Evolutionary conservation across 35 echinoderm and acorn worm genomes (phyloP).

Genomic region (Patiria miniata): DNA sequence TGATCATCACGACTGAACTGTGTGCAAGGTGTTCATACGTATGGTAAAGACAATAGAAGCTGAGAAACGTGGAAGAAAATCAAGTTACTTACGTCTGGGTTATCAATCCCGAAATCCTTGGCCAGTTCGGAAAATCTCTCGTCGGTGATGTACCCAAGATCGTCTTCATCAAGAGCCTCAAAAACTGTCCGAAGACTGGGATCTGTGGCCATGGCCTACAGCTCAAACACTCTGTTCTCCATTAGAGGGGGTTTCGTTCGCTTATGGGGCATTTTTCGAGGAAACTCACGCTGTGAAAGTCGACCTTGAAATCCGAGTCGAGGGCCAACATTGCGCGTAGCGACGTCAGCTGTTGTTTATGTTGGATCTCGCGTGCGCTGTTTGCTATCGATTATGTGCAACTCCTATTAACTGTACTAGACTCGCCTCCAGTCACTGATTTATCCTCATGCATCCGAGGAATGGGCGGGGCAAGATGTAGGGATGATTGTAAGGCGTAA

Average conservation of each 20-base stretch:
- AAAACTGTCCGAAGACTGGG: slow-evolving; percentile 37
- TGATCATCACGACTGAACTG: no score
- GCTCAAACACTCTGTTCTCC: not conserved
- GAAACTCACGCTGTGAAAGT: not conserved
- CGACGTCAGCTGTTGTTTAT: slow-evolving; percentile 4
- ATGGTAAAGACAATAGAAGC: no score
- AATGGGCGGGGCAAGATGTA: no score
- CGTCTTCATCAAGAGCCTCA: slow-evolving; percentile 47
- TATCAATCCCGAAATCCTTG: not conserved
- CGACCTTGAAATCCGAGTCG: not conserved
- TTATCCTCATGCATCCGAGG: no score
- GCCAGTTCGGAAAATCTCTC: slow-evolving; percentile 40
- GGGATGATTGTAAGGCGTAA: no score
- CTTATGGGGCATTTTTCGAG: not conserved
- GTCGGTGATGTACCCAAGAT: slow-evolving; percentile 26
- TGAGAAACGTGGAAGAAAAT: no score
- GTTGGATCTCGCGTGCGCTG: not conserved
- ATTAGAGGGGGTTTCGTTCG: not conserved
- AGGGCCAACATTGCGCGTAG: no score
- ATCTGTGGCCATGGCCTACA: slow-evolving; percentile 13
- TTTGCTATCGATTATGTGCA: not conserved
- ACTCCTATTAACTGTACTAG: not conserved
- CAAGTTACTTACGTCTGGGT: slow-evolving; percentile 17
- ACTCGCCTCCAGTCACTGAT: not conserved
- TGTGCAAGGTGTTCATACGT: no score